Percentiles rank a stretch among this genome's conserved stretches.
These are phyloP conservation scores for Xiphydria camelus DNA, from an alignment of 2,888 invertebrate genomes.

Conservation along the genomic window DNA sequence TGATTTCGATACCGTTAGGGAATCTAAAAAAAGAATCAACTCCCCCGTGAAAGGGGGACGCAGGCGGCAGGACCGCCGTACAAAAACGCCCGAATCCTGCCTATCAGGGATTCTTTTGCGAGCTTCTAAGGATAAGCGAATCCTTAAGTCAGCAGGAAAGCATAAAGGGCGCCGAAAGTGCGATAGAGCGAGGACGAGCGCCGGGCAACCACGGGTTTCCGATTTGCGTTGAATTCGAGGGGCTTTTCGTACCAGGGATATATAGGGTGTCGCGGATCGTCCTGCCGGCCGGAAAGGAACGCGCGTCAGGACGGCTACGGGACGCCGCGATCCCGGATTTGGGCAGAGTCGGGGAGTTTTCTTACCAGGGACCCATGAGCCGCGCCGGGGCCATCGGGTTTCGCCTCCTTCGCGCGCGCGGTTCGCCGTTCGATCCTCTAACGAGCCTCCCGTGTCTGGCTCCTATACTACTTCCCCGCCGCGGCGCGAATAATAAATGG, in stretches of 20 bases:
- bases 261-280: conserved; percentile 18
- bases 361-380: conserved; percentile 40
- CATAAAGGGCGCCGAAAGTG: conserved; percentile 39
- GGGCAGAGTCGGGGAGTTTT: conserved; percentile 42
- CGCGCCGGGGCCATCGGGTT: too few relatives aligned
- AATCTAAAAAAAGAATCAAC: too few relatives aligned
- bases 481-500: too few relatives aligned
- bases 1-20: too few relatives aligned
- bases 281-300: conserved; percentile 7
- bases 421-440: too few relatives aligned
- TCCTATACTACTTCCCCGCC: too few relatives aligned
- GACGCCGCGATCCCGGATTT: conserved; percentile 28
- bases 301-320: background rate
- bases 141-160: conserved; percentile 52
- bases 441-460: too few relatives aligned
- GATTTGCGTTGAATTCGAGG: conserved; percentile 47
- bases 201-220: conserved; percentile 22
- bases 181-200: conserved; percentile 11
- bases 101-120: conserved; percentile 27
- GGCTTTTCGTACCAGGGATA: conserved; percentile 43
- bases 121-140: conserved; percentile 50
- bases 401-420: too few relatives aligned
- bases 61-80: too few relatives aligned
- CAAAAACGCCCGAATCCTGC: too few relatives aligned
- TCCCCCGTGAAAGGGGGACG: too few relatives aligned